These are phyloP conservation scores for Morpho deidamia DNA, from an alignment of 2,888 invertebrate species.

Conservation along the genomic window DNA sequence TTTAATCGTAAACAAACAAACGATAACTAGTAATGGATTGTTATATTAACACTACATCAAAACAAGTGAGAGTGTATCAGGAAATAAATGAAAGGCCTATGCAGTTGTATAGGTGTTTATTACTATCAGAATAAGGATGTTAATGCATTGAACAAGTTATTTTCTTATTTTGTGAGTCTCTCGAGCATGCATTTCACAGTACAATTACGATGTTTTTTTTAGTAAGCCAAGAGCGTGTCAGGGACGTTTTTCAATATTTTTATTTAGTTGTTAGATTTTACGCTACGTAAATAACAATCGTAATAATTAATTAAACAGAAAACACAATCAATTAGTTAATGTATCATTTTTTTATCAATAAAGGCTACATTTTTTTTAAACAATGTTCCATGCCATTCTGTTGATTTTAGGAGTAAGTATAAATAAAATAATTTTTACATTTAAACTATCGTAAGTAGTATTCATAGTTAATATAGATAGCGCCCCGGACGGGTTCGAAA, in stretches of 20 bases:
- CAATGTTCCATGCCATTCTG: no score
- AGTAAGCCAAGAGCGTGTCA: constrained; percentile 19
- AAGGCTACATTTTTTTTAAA: no score
- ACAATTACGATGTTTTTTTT: constrained; percentile 7
- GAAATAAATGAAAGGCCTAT: constrained; percentile 4
- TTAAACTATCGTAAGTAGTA: no score
- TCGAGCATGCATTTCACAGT: constrained; percentile 11
- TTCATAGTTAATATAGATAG: no score
- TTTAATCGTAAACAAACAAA: neutral
- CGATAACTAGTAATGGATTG: neutral
- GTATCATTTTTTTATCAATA: no score
- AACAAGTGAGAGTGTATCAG: constrained; percentile 14
- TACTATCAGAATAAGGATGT: neutral
- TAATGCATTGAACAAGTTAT: neutral
- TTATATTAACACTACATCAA: neutral
- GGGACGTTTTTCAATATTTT: constrained; percentile 7
- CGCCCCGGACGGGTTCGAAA: no score
- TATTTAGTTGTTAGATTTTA: neutral
- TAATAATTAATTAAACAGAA: no score
- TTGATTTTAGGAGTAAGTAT: no score
- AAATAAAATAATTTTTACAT: no score
- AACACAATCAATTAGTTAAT: no score
- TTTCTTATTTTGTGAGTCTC: neutral
- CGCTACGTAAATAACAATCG: neutral
- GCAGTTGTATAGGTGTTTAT: neutral